Conservation (phyloP, 2,888 invertebrate species). For the Lingula anatina region DNA sequence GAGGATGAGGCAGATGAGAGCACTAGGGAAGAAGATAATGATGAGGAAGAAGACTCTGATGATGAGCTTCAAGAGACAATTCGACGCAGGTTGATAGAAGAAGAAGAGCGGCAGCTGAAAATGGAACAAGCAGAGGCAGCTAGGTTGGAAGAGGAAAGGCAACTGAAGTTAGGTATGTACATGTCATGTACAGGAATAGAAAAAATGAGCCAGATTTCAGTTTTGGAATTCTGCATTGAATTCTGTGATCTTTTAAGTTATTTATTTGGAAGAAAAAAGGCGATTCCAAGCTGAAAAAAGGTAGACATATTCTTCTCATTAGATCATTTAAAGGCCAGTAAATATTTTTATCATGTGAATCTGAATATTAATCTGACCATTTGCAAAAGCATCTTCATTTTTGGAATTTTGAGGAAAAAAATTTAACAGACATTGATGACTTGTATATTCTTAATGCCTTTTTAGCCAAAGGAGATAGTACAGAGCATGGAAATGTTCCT, state of each 20-base stretch:
- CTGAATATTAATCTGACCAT: no score
- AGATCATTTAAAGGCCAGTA: no score
- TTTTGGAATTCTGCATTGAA: background rate
- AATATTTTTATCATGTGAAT: no score
- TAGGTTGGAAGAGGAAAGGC: background rate
- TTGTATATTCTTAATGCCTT: no score
- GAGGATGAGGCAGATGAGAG: conserved; percentile 17
- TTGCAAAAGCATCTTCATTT: no score
- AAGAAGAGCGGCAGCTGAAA: conserved; percentile 13
- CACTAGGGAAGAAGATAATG: conserved; percentile 10
- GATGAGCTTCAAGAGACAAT: conserved; percentile 23
- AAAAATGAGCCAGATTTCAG: background rate
- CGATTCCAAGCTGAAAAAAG: background rate
- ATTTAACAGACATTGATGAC: no score
- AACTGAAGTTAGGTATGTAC: background rate
- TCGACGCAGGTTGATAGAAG: conserved; percentile 23
- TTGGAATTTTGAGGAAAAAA: no score
- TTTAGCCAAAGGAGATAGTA: no score
- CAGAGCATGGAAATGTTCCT: no score
- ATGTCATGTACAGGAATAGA: background rate
- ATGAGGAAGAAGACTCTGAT: conserved; percentile 18
- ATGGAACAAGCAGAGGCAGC: background rate
- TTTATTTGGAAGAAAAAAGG: background rate
- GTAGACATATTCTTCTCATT: background rate
- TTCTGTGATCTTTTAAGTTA: background rate